phyloP scores from a whole-genome alignment of 2,888 invertebrate genomes.

The Coenonympha arcania region DNA sequence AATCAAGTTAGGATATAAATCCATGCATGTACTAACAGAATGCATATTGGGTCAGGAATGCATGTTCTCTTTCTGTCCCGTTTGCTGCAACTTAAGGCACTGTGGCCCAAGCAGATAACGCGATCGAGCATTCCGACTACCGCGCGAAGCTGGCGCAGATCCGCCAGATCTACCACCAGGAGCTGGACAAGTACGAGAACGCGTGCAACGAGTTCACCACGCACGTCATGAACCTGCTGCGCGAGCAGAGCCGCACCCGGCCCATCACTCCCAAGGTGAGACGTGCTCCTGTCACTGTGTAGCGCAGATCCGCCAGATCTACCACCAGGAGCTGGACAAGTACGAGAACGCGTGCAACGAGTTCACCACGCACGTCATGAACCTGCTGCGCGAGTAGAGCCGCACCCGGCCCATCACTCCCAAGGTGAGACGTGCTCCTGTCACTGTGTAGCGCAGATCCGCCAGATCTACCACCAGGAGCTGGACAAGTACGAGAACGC shows the following conservation, averaged over 20 bases:
- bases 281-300: not conserved
- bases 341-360: too few species aligned
- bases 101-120: slow-evolving; percentile 89
- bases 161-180: slow-evolving; percentile 98
- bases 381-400: too few species aligned
- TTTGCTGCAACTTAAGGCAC: slow-evolving; percentile 70
- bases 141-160: slow-evolving; percentile 98
- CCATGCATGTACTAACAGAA: slow-evolving; percentile 9
- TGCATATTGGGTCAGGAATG: slow-evolving; percentile 39
- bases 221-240: slow-evolving; percentile 98
- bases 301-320: slow-evolving; percentile 99
- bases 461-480: slow-evolving; percentile 99
- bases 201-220: slow-evolving; percentile 99
- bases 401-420: too few species aligned
- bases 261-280: slow-evolving; percentile 93
- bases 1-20: not conserved
- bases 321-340: slow-evolving; percentile 97
- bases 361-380: too few species aligned
- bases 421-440: too few species aligned
- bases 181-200: slow-evolving; percentile 99
- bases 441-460: slow-evolving; percentile 98
- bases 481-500: slow-evolving; percentile 99
- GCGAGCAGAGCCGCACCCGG: slow-evolving; percentile 97
- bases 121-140: slow-evolving; percentile 99
- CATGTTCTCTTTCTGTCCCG: slow-evolving; percentile 46